Conservation (phyloP, 2,113 vertebrate species). For the Macquaria ambigua region DNA sequence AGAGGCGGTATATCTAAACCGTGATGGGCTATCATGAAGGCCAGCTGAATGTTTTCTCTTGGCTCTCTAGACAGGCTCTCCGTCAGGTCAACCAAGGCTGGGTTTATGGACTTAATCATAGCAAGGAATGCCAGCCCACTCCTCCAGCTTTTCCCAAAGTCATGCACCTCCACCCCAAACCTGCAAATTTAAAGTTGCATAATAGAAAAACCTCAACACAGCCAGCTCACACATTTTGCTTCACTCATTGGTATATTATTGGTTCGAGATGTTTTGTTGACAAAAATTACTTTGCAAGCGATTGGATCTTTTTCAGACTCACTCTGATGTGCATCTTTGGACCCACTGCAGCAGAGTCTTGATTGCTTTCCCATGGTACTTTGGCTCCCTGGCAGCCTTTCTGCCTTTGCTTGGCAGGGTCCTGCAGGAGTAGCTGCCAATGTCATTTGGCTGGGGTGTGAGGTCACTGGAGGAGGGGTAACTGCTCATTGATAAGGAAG, state of each 20-base stretch:
- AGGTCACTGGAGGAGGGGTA: slow-evolving; percentile 76
- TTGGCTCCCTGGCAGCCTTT: slow-evolving; percentile 81
- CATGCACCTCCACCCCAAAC: slow-evolving; percentile 91
- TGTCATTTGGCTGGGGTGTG: slow-evolving; percentile 72
- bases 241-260: not conserved
- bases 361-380: slow-evolving; percentile 91
- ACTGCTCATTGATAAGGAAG: slow-evolving; percentile 86
- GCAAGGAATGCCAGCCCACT: slow-evolving; percentile 93
- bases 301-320: slow-evolving; percentile 62
- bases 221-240: not conserved
- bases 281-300: not conserved
- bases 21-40: slow-evolving; percentile 87
- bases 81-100: slow-evolving; percentile 89
- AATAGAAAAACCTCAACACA: not conserved
- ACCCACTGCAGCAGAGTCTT: slow-evolving; percentile 90
- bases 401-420: slow-evolving; percentile 85
- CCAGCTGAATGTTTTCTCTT: slow-evolving; percentile 88
- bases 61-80: slow-evolving; percentile 86
- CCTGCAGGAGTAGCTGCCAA: slow-evolving; percentile 79
- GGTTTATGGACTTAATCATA: slow-evolving; percentile 90
- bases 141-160: slow-evolving; percentile 93
- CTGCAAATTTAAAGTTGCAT: slow-evolving; percentile 65
- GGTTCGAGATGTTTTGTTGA: not conserved
- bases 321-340: slow-evolving; percentile 91
- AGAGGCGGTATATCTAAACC: slow-evolving; percentile 89